Conservation (phyloP, 1,140 invertebrate genomes). For the Musca vetustissima region DNA sequence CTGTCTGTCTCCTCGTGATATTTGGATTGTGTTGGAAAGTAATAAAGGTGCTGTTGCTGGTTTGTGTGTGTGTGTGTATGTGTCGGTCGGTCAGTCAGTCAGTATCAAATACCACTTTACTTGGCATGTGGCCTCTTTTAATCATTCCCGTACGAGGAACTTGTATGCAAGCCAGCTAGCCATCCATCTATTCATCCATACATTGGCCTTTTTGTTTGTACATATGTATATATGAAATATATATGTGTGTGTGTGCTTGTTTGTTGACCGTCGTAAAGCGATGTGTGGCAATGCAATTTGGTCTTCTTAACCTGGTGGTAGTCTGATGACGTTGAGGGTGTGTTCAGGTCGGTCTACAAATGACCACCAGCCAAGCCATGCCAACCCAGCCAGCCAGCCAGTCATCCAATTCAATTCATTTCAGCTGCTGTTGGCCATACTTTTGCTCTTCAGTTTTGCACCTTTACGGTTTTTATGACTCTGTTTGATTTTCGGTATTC, state of each 20-base stretch:
- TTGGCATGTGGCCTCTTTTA: slow-evolving; percentile 18
- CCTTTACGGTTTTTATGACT: slow-evolving; percentile 21
- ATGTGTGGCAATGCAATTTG: too few relatives aligned
- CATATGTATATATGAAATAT: neutral
- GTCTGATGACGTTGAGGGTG: too few relatives aligned
- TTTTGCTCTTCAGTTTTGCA: slow-evolving; percentile 7
- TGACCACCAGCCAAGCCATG: too few relatives aligned
- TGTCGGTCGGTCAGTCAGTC: too few relatives aligned
- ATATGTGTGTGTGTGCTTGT: too few relatives aligned
- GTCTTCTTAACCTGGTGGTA: too few relatives aligned
- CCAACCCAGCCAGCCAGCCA: neutral
- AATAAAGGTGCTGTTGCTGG: too few relatives aligned
- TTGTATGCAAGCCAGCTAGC: neutral
- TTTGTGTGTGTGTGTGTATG: too few relatives aligned
- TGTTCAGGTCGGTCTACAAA: too few relatives aligned
- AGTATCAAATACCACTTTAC: neutral
- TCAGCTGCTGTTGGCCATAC: neutral
- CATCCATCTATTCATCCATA: neutral
- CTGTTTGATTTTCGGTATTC: slow-evolving; percentile 12
- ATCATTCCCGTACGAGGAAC: neutral
- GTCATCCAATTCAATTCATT: slow-evolving; percentile 1
- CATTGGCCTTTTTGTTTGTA: neutral
- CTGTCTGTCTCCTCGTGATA: too few relatives aligned
- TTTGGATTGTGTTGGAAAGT: too few relatives aligned
- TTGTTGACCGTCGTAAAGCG: neutral